Conservation (phyloP, 1,140 invertebrate genomes). For the Formica exsecta region DNA sequence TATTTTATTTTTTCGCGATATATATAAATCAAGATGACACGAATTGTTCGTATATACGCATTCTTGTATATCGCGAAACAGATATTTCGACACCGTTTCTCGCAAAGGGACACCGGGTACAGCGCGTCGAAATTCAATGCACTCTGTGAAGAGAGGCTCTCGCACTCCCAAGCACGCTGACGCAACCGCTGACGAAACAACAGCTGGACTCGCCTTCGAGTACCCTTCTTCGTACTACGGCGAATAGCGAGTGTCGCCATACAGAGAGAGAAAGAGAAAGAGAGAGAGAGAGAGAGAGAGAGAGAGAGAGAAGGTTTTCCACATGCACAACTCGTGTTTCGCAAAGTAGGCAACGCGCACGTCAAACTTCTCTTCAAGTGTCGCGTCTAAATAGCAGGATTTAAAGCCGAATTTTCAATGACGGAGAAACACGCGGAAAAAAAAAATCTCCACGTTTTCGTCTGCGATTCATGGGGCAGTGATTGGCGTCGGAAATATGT, state of each 20-base stretch:
- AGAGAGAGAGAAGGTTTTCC: background rate
- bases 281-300: too few species aligned
- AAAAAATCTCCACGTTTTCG: constrained; percentile 1
- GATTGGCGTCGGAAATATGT: background rate
- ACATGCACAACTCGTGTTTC: constrained; percentile 21
- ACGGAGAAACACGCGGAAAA: background rate
- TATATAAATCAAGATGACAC: background rate
- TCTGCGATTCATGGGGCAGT: background rate
- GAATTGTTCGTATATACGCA: background rate
- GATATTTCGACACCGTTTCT: constrained; percentile 13
- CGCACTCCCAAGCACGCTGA: constrained; percentile 29
- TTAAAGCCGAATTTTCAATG: constrained; percentile 20
- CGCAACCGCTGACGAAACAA: constrained; percentile 61
- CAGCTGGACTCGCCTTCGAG: constrained; percentile 47
- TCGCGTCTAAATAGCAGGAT: constrained; percentile 2
- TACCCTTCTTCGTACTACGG: constrained; percentile 46
- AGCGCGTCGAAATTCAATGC: constrained; percentile 40
- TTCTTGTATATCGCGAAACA: background rate
- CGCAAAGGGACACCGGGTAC: constrained; percentile 6
- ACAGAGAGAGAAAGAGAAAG: background rate
- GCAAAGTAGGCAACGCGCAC: constrained; percentile 17
- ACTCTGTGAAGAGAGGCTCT: constrained; percentile 36
- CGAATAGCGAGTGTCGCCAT: constrained; percentile 30
- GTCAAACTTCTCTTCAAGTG: background rate
- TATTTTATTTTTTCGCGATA: background rate